Percentiles rank a stretch among this genome's conserved stretches.
These are phyloP conservation scores for Vulpes lagopus DNA, from an alignment of 2,113 vertebrate species.

Conservation along the genomic window DNA sequence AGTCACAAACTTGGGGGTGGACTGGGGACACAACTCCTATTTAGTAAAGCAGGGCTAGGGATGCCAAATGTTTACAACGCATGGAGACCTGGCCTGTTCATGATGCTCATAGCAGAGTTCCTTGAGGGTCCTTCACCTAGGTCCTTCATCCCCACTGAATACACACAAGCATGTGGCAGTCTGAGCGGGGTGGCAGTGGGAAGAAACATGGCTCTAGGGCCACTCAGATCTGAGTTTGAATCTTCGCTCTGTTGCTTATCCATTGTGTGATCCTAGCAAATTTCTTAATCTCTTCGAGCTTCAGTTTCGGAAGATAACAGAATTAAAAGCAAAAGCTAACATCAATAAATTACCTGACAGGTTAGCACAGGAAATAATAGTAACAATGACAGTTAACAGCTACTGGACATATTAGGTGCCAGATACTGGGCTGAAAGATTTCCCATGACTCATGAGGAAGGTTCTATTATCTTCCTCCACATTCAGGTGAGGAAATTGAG, in stretches of 20 bases:
- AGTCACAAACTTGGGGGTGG: background rate
- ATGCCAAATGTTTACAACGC: background rate
- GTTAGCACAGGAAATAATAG: background rate
- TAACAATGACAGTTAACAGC: background rate
- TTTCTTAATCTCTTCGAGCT: constrained; percentile 35
- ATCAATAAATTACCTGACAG: background rate
- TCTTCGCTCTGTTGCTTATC: constrained; percentile 24
- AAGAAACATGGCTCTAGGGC: background rate
- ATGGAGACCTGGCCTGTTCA: background rate
- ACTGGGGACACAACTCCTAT: background rate
- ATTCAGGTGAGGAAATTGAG: constrained; percentile 4
- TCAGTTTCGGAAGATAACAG: constrained; percentile 26
- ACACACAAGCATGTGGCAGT: background rate
- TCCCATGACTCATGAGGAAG: background rate
- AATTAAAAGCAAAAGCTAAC: constrained; percentile 35
- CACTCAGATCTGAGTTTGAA: background rate
- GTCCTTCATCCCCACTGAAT: background rate
- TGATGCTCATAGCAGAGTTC: background rate
- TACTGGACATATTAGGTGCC: background rate
- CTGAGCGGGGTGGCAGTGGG: background rate
- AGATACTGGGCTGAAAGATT: background rate
- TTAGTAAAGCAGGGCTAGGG: background rate
- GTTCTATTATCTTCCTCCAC: background rate
- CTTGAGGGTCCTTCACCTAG: background rate
- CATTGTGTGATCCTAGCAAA: background rate